Evolutionary conservation across 2,888 invertebrate genomes (phyloP), one percentile per base, ranked within the genome.

Genomic region (Drosophila macrothrix): DNA sequence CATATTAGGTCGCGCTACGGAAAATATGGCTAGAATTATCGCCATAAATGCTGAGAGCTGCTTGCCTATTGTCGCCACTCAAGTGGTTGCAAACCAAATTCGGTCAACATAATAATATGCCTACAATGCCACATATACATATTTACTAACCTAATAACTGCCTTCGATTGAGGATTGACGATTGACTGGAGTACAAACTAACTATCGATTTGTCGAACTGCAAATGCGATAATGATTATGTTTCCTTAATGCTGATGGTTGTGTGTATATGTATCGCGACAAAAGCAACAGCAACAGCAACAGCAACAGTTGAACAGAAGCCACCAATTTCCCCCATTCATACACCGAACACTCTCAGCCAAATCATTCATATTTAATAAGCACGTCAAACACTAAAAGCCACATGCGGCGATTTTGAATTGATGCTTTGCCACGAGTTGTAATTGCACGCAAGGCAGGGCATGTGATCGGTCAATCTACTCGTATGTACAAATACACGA

Each of bases 21-120:
- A 76, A 78, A 89, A 82, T 89, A 74, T 68, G 80, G 65, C 79
- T 77, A 73, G 76, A 89, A 84, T 87, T 79, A 78, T 67, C 62
- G 59, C 49, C 64, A 67, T 54, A 54, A 67, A 58, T 56, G 68
- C 39, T 52, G 60, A 54, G 43, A 49, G 59, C 46, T 46, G 50
- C 63, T 43, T 67, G 68, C 62, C 74, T 43, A 71, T 76, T 85
- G 85, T 70, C 70, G 89, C 65, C 73, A 71, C 56, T 78, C 74
- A 84, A 89, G 77, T 78, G 88, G 72, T 62, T 79, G 69, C 68
- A 68, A 62, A 58, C 71, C 75, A 82, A 87, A 90, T 87, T 89
- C 76, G 90, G 90, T 78, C 88, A 90, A 82, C 70, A 76, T 71
- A 67, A 78, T 77, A 81, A 83, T 75, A 69, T 67, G 58, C 58